These are phyloP conservation scores for Meriones unguiculatus DNA, from an alignment of 2,113 vertebrate species.

Conservation along the genomic window DNA sequence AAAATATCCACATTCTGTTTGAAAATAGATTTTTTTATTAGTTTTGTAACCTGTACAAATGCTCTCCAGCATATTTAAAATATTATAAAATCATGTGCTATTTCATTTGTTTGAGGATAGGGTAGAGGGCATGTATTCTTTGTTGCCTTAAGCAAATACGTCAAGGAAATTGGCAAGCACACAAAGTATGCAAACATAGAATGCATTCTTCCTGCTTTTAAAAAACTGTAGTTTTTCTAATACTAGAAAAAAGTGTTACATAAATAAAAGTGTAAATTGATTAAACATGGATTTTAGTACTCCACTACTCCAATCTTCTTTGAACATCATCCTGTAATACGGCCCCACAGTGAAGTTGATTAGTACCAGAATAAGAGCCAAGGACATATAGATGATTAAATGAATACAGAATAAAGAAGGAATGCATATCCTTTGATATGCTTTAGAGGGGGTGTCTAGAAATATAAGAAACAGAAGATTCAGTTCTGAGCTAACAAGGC, in stretches of 20 bases:
- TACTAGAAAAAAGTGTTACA: neutral
- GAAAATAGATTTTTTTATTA: slow-evolving; percentile 62
- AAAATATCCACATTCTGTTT: slow-evolving; percentile 61
- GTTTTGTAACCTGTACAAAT: slow-evolving; percentile 49
- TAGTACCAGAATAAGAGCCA: slow-evolving; percentile 36
- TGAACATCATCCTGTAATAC: slow-evolving; percentile 42
- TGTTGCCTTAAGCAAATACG: neutral
- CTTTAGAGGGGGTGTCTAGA: slow-evolving; percentile 49
- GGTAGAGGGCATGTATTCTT: neutral
- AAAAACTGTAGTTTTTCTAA: slow-evolving; percentile 13
- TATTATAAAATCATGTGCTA: neutral
- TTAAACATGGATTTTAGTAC: slow-evolving; percentile 35
- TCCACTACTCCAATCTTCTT: neutral
- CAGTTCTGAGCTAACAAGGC: slow-evolving; percentile 45
- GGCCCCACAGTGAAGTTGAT: slow-evolving; percentile 52
- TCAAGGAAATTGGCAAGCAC: slow-evolving; percentile 29
- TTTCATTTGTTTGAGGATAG: neutral
- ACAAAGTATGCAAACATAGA: neutral
- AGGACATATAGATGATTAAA: slow-evolving; percentile 52
- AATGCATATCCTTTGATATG: slow-evolving; percentile 34
- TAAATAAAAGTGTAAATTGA: slow-evolving; percentile 7
- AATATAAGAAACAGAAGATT: slow-evolving; percentile 59
- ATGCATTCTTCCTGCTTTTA: neutral
- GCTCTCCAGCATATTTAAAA: slow-evolving; percentile 25
- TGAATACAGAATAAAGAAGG: slow-evolving; percentile 38